A percentile compares a stretch with the other conserved stretches of the same genome.
Evolutionary conservation across 1,140 invertebrate species (phyloP).

Genomic region (Amphibalanus amphitrite): DNA sequence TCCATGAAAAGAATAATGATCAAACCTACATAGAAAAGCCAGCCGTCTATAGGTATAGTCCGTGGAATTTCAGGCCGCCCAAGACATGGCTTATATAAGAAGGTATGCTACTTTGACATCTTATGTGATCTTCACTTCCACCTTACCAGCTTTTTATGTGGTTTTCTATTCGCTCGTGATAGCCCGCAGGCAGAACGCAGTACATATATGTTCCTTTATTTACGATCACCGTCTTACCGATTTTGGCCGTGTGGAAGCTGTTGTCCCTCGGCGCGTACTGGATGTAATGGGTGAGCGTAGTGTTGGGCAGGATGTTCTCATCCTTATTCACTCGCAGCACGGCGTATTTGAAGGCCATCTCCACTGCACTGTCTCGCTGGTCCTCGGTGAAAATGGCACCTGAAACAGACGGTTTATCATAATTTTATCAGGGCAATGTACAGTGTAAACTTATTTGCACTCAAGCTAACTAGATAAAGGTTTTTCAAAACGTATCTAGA

Average conservation of each 20-base stretch:
- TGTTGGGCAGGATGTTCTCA: conserved; percentile 56
- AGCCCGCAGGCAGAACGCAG: no score
- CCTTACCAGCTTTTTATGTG: no score
- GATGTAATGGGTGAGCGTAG: conserved; percentile 73
- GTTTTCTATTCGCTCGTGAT: no score
- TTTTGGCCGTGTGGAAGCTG: conserved; percentile 76
- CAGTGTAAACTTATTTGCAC: not conserved
- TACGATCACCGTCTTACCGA: conserved; percentile 60
- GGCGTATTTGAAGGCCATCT: conserved; percentile 81
- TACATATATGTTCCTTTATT: no score
- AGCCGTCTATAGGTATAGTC: no score
- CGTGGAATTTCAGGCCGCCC: no score
- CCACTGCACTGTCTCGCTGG: conserved; percentile 59
- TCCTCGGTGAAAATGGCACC: conserved; percentile 84
- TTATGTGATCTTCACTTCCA: no score
- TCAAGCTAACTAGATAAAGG: not conserved
- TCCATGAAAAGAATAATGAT: no score
- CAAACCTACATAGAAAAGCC: no score
- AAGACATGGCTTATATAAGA: no score
- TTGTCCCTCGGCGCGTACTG: conserved; percentile 72
- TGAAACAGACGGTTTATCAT: conserved; percentile 30
- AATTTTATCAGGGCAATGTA: not conserved
- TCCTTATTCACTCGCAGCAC: conserved; percentile 83
- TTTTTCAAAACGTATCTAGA: no score
- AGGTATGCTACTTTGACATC: no score